Percentiles rank a stretch among this genome's conserved stretches.
phyloP scores from a whole-genome alignment of 2,113 vertebrate species.

The Ictalurus furcatus region DNA sequence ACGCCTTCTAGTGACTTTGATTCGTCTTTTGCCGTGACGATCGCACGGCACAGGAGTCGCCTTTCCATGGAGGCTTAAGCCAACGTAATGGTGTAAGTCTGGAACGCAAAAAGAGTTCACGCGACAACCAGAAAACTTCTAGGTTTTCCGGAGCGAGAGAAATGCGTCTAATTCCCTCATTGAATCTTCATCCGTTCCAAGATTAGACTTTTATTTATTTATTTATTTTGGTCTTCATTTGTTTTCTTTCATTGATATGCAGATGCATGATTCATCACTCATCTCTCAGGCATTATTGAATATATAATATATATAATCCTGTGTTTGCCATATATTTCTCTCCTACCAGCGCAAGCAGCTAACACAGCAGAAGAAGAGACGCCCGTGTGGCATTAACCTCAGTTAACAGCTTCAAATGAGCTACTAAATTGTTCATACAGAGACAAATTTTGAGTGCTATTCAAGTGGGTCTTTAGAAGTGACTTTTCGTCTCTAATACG shows the following conservation, averaged over 20 bases:
- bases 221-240: not conserved
- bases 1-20: not conserved
- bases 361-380: conserved; percentile 64
- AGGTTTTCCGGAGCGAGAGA: not conserved
- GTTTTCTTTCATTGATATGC: not conserved
- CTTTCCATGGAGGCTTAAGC: not conserved
- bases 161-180: not conserved
- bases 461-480: conserved; percentile 69
- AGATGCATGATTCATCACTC: not conserved
- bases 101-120: not conserved
- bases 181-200: not conserved
- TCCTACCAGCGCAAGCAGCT: conserved; percentile 46
- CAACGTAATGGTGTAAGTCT: not conserved
- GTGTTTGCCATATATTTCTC: conserved; percentile 28
- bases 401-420: conserved; percentile 72
- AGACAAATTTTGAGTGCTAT: conserved; percentile 68
- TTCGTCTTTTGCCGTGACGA: not conserved
- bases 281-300: not conserved
- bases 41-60: not conserved
- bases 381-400: conserved; percentile 68
- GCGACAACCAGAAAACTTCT: not conserved
- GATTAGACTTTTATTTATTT: not conserved
- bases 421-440: conserved; percentile 68
- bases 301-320: not conserved
- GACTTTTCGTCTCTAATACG: conserved; percentile 68